Conservation (phyloP, 2,797 vertebrate genomes). For the Tragelaphus eurycerus region DNA sequence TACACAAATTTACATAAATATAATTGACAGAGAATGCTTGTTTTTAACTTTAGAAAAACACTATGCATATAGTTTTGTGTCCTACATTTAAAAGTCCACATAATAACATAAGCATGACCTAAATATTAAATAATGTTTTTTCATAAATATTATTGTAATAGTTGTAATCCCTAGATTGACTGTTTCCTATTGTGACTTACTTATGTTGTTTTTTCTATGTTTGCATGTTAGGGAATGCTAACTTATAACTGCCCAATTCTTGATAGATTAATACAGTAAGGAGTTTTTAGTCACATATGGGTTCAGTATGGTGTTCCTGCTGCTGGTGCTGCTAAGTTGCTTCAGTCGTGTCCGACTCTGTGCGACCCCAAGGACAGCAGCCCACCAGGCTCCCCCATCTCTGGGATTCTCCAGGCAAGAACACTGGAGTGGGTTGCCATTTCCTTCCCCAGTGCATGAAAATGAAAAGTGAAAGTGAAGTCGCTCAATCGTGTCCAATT, state of each 20-base stretch:
- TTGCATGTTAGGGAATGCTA: background rate
- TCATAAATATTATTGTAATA: background rate
- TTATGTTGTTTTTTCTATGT: background rate
- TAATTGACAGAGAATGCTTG: background rate
- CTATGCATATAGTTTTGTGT: background rate
- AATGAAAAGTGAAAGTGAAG: no score
- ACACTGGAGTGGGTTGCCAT: no score
- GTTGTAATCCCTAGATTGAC: background rate
- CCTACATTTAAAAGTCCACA: background rate
- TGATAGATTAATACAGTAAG: background rate
- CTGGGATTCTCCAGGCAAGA: no score
- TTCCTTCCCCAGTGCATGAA: no score
- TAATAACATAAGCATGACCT: background rate
- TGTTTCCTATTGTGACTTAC: background rate
- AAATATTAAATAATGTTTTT: background rate
- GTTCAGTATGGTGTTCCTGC: background rate
- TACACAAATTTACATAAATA: background rate
- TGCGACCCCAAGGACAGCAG: no score
- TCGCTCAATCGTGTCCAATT: no score
- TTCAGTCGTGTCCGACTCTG: no score
- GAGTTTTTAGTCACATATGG: background rate
- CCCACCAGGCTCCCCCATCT: no score
- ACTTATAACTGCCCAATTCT: background rate
- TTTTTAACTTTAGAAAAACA: slow-evolving; percentile 17
- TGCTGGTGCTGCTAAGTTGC: no score